These are phyloP conservation scores for Acromyrmex echinatior DNA, from an alignment of 1,140 invertebrate genomes.

Conservation along the genomic window DNA sequence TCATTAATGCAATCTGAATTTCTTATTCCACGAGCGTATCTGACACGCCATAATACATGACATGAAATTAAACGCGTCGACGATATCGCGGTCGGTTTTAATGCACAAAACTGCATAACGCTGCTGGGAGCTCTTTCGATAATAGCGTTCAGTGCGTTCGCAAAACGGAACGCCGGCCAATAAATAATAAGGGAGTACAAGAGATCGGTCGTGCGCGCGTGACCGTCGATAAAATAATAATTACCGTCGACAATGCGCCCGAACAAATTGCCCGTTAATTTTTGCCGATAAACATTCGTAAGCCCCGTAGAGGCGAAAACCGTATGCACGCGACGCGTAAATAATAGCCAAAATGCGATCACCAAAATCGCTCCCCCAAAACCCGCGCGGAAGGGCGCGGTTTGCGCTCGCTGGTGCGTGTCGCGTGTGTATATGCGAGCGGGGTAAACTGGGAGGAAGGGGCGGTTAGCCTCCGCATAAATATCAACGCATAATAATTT, in stretches of 20 bases:
- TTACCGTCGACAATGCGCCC: constrained; percentile 81
- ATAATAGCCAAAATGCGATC: constrained; percentile 82
- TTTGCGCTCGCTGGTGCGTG: neutral
- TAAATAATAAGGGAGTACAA: constrained; percentile 72
- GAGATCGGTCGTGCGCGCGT: constrained; percentile 68
- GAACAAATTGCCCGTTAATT: constrained; percentile 84
- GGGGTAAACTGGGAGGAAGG: constrained; percentile 38
- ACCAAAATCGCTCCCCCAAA: constrained; percentile 65
- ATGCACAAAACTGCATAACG: constrained; percentile 61
- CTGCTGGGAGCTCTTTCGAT: constrained; percentile 47
- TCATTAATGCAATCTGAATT: constrained; percentile 22
- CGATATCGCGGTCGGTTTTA: constrained; percentile 55
- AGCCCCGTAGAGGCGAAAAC: constrained; percentile 75
- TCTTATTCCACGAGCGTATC: constrained; percentile 38
- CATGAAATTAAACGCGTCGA: constrained; percentile 43
- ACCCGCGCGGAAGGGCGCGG: constrained; percentile 17
- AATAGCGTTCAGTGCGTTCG: constrained; percentile 49
- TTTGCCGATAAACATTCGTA: constrained; percentile 85
- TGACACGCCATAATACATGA: constrained; percentile 14
- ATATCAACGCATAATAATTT: constrained; percentile 85
- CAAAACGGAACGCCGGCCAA: constrained; percentile 66
- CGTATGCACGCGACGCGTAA: constrained; percentile 80
- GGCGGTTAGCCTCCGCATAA: constrained; percentile 79
- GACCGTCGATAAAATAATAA: constrained; percentile 84
- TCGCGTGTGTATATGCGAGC: constrained; percentile 10